Base-by-base conservation (phyloP, 2,888 invertebrate genomes). In the Tetanocera ferruginea region DNA sequence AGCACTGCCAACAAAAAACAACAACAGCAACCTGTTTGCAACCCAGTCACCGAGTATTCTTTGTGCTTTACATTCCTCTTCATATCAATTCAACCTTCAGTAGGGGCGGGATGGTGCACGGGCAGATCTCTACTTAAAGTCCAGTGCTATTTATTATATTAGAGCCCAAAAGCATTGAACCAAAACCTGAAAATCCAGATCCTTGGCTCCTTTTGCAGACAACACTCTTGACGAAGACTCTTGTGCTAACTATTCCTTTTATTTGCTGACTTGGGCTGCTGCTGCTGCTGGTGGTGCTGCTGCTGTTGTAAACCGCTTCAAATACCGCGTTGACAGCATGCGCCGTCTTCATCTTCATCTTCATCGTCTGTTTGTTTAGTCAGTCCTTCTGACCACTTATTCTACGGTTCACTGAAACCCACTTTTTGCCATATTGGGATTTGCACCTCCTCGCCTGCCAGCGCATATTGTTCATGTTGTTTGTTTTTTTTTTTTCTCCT, bases 21-120 rank as follows among this genome's bases (percentile, higher is more conserved):
- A 11, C 19, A 49, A 57, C 11, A 5, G 19, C 72, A 72, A 72
- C 72, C 72, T 72, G 72, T 72, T 72, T 57, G 72, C 34, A 60
- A 57, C 57, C 37, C 72, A 72, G 60, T 72, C 57, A 57, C 60
- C 57, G 57, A 57, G 60, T 60, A 60, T 31, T 67, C 37, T 67
- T 64, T 31, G 14, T 28, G 17, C 34, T 64, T 11, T 3, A n/a
- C 2, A 5, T 19, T 67, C 14, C 19, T 43, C 3, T 67, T 67
- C 60, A 60, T 1, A 55, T 6, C 23, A 23, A 9, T 55, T 19
- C 11, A 23, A 23, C 23, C 23, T 23, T 55, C 23, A 55, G 19
- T 55, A 5, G 19, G 23, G 19, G 23, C 19, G 9, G 11, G 55
- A 19, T 19, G 55, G 55, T 9, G 55, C 55, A 55, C 6, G 23